phyloP scores from a whole-genome alignment of 2,797 vertebrate species.

The Orientallactaga sibirica region DNA sequence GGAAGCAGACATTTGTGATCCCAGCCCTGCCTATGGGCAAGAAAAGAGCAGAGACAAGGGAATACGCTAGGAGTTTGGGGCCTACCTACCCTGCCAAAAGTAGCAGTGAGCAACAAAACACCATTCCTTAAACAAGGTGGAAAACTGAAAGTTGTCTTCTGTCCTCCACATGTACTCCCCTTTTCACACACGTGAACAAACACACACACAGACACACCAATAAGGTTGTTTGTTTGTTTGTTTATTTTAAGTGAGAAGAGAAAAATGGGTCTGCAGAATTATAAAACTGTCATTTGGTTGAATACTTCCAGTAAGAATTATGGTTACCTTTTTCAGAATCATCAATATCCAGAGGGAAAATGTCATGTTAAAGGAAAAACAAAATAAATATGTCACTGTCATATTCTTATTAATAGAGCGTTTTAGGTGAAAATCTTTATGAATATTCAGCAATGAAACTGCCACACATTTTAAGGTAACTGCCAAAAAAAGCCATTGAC shows the following conservation, averaged over 20 bases:
- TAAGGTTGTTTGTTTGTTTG: no score
- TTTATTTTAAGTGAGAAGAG: neutral
- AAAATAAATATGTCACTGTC: conserved; percentile 66
- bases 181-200: no score
- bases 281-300: neutral
- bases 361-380: conserved; percentile 66
- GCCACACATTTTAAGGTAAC: neutral
- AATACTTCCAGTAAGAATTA: conserved; percentile 18
- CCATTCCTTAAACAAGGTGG: no score
- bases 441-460: conserved; percentile 54
- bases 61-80: no score
- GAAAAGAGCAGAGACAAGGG: no score
- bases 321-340: conserved; percentile 73
- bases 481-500: conserved; percentile 9
- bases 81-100: no score
- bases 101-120: no score
- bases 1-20: no score
- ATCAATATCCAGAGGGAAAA: conserved; percentile 22
- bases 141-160: no score
- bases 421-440: conserved; percentile 70
- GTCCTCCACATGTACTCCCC: no score
- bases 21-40: no score
- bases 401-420: conserved; percentile 76
- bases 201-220: no score
- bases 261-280: neutral